Evolutionary conservation across 2,797 vertebrate species (phyloP).

Genomic region (Cossypha caffra): DNA sequence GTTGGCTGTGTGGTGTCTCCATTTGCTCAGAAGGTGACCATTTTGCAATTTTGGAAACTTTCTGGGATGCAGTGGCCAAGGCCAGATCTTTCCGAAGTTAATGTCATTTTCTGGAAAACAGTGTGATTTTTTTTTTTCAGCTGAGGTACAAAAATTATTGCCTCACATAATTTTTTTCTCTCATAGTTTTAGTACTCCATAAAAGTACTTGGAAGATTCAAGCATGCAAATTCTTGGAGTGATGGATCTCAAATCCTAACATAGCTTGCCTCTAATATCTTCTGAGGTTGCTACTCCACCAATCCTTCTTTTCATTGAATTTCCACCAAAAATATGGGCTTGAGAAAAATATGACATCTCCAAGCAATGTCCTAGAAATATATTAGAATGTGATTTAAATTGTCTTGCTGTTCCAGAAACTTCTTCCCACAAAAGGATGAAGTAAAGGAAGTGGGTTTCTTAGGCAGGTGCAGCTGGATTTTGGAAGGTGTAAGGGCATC

Average conservation of each 20-base stretch:
- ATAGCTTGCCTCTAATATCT: not conserved
- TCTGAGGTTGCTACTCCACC: not conserved
- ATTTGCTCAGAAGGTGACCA: slow-evolving; percentile 5
- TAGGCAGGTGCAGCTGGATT: not conserved
- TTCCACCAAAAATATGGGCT: accelerated
- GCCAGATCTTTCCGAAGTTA: not conserved
- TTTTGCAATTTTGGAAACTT: slow-evolving; percentile 63
- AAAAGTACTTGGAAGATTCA: not conserved
- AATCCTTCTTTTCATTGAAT: not conserved
- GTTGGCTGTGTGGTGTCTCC: not conserved
- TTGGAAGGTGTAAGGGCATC: not conserved
- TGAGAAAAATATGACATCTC: not conserved
- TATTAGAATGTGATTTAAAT: not conserved
- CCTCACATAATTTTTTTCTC: not conserved
- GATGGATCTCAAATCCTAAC: not conserved
- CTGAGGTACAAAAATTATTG: not conserved
- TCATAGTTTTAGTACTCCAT: not conserved
- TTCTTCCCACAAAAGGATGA: not conserved
- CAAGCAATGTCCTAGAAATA: not conserved
- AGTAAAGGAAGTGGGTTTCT: not conserved
- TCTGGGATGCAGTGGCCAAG: not conserved
- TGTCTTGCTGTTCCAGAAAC: not conserved
- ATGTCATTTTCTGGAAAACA: not conserved
- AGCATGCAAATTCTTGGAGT: not conserved
- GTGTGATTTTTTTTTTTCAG: not conserved